Conservation (phyloP, 2,888 invertebrate species). For the Nymphalis polychloros region DNA sequence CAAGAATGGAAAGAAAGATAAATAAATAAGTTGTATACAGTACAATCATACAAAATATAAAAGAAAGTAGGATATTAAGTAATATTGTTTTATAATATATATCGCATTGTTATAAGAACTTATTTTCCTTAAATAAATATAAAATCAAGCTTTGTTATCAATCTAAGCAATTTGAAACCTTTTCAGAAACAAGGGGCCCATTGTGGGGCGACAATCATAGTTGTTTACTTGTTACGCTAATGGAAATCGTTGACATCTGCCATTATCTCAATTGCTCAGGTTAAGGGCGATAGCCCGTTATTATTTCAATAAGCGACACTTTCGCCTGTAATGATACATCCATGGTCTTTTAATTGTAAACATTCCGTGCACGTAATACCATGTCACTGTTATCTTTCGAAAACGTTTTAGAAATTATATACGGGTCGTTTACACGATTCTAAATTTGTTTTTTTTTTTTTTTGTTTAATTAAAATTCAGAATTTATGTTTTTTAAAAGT, state of each 20-base stretch:
- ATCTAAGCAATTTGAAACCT: slow-evolving; percentile 23
- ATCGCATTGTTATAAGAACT: too few species aligned
- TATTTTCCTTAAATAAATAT: too few species aligned
- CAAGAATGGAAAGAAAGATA: too few species aligned
- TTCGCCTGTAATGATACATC: slow-evolving; percentile 22
- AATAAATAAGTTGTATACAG: too few species aligned
- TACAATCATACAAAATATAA: too few species aligned
- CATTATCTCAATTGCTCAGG: slow-evolving; percentile 46
- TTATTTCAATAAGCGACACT: slow-evolving; percentile 47
- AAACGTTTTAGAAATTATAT: background rate
- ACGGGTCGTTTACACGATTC: too few species aligned
- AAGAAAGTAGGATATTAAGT: too few species aligned
- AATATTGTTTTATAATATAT: too few species aligned
- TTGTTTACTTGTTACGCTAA: slow-evolving; percentile 48
- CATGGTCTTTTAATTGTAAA: slow-evolving; percentile 34
- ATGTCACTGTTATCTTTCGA: slow-evolving; percentile 22
- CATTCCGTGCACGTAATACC: slow-evolving; percentile 12
- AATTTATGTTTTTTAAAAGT: background rate
- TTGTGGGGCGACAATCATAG: slow-evolving; percentile 40
- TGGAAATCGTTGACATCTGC: slow-evolving; percentile 51
- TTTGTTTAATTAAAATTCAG: too few species aligned
- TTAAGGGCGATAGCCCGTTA: slow-evolving; percentile 38
- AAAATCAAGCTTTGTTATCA: slow-evolving; percentile 1
- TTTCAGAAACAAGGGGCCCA: slow-evolving; percentile 31
- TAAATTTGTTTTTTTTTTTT: too few species aligned